Evolutionary conservation across 2,113 vertebrate species (phyloP), one percentile per base, ranked within the genome.

Genomic region (Elanus axillaris): DNA sequence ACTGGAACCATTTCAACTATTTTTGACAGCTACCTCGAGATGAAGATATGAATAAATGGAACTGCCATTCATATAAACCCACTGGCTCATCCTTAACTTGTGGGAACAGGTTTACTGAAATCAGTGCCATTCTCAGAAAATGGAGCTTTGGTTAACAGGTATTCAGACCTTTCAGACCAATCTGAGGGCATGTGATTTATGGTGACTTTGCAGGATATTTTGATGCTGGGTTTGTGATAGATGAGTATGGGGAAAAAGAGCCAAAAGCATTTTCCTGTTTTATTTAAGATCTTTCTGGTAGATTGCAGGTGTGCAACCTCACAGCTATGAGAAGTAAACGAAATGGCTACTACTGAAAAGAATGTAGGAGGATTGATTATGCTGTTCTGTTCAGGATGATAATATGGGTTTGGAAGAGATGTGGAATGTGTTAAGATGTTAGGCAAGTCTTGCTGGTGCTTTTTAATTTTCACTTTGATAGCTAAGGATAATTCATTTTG

Each of bases 391-490:
- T 87, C 74, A 73, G 90, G 89, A 40, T 79, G 69, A 42, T 73
- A 82, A 68, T 84, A 56, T 6, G 27, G 32, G 40, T 74, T 86
- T 89, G 83, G 60, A 84, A 81, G 75, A 81, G 66, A 52, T 56
- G 78, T 67, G 31, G 48, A 92, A 72, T 53, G 29, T 2, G 10
- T 81, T 81, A 78, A 62, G 59, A 79, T 66, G 53, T 90, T 75
- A 85, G 58, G 73, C 42, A 83, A 93, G 34, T 58, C 52, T 80
- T 75, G 38, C 78, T 90, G 76, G 9, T 88, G 52, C 48, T 90
- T 59, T 71, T 95, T 94, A 80, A 88, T 96, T 95, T 97, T 94
- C 55, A 63, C 82, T 82, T 90, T 90, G 82, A 79, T 86, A 52
- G 45, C 93, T 83, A 95, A 59, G 79, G 76, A 82, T 59, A 89